Conservation (phyloP, 2,797 vertebrate genomes). For the Momotus momota region DNA sequence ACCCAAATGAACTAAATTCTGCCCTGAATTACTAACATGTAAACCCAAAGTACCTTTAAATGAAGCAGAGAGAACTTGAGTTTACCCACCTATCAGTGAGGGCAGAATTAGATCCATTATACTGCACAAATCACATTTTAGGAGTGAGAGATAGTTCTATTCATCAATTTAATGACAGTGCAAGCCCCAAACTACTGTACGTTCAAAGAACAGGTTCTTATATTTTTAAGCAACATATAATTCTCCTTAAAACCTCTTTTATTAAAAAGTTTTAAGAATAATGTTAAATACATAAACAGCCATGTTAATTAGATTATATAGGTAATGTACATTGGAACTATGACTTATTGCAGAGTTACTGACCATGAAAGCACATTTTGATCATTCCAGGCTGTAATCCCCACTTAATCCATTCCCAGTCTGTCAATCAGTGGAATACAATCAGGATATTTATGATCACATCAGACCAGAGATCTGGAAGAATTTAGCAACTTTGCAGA, state of each 20-base stretch:
- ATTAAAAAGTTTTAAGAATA: conserved; percentile 74
- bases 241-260: conserved; percentile 74
- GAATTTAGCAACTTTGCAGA: conserved; percentile 78
- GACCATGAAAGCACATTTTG: conserved; percentile 77
- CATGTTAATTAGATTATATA: conserved; percentile 79
- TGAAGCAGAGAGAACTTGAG: background rate
- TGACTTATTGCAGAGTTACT: conserved; percentile 73
- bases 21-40: background rate
- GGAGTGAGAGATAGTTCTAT: conserved; percentile 6
- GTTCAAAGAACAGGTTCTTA: conserved; percentile 44
- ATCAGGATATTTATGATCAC: conserved; percentile 79
- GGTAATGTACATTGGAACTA: conserved; percentile 75
- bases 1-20: conserved; percentile 1
- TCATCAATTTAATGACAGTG: conserved; percentile 10
- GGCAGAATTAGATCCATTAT: background rate
- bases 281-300: conserved; percentile 77
- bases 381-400: conserved; percentile 78
- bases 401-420: conserved; percentile 75
- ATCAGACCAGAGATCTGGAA: conserved; percentile 78
- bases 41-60: background rate
- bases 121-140: conserved; percentile 16
- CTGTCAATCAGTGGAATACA: conserved; percentile 81
- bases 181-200: conserved; percentile 27
- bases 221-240: conserved; percentile 62
- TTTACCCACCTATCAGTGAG: background rate